phyloP scores from a whole-genome alignment of 2,113 vertebrate species.

The Aspiorhynchus laticeps region DNA sequence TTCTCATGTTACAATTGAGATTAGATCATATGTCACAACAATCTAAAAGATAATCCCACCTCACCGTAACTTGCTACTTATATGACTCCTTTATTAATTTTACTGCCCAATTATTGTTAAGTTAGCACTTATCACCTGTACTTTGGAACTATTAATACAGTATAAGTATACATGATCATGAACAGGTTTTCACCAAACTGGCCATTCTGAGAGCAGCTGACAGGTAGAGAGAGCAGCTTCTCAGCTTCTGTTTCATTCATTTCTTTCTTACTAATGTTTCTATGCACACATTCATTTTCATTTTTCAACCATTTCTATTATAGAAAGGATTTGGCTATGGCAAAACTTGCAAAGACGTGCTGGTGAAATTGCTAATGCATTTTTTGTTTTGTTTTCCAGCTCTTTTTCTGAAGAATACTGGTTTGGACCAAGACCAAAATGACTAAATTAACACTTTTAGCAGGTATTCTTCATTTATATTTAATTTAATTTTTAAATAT shows the following conservation, averaged over 20 bases:
- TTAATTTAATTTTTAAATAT: not conserved
- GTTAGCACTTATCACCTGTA: slow-evolving; percentile 70
- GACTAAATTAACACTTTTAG: slow-evolving; percentile 61
- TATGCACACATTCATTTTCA: not conserved
- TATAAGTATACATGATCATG: slow-evolving; percentile 70
- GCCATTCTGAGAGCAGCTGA: slow-evolving; percentile 42
- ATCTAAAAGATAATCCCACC: slow-evolving; percentile 25
- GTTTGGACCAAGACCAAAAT: slow-evolving; percentile 54
- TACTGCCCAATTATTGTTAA: slow-evolving; percentile 10
- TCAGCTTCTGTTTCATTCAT: not conserved
- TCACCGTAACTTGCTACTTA: slow-evolving; percentile 11
- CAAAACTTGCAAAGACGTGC: not conserved
- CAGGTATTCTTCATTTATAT: slow-evolving; percentile 60
- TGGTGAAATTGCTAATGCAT: not conserved
- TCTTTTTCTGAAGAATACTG: slow-evolving; percentile 9
- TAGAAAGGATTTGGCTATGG: not conserved
- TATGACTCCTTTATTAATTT: slow-evolving; percentile 23
- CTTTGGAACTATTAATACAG: slow-evolving; percentile 73
- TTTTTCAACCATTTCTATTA: not conserved
- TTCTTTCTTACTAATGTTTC: slow-evolving; percentile 6
- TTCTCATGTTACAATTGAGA: not conserved
- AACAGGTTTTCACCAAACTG: slow-evolving; percentile 23
- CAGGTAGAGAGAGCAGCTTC: slow-evolving; percentile 63
- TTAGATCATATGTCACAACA: not conserved
- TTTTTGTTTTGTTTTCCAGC: slow-evolving; percentile 27